phyloP scores from a whole-genome alignment of 2,888 invertebrate species.

The Antheraea assamensis region DNA sequence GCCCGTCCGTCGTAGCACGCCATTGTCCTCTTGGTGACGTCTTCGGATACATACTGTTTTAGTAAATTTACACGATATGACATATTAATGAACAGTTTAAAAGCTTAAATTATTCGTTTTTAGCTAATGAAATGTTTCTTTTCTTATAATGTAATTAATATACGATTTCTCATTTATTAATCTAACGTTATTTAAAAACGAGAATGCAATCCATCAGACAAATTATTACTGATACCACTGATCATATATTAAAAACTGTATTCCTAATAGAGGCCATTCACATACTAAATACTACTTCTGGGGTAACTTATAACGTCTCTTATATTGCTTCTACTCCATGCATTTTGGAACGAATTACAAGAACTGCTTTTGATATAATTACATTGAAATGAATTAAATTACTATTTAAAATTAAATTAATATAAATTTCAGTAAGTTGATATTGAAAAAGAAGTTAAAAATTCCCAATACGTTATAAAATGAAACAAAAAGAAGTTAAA shows the following conservation, averaged over 20 bases:
- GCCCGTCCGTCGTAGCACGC: conserved; percentile 68
- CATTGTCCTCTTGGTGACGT: conserved; percentile 58
- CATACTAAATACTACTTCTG: not conserved
- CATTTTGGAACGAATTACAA: too few species aligned
- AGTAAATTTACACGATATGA: not conserved
- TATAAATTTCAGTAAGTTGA: too few species aligned
- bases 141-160: not conserved
- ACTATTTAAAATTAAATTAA: too few species aligned
- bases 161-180: not conserved
- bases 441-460: not conserved
- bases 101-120: not conserved
- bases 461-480: not conserved
- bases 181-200: not conserved
- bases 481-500: not conserved
- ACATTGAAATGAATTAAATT: too few species aligned
- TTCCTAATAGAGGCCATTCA: not conserved
- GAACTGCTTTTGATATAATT: not conserved
- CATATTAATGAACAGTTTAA: not conserved
- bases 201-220: not conserved
- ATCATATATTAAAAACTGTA: not conserved
- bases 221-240: not conserved
- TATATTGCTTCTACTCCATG: not conserved
- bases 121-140: not conserved
- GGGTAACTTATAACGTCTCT: not conserved
- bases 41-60: not conserved